Evolutionary conservation across 2,888 invertebrate genomes (phyloP).

Genomic region (Aromia moschata): DNA sequence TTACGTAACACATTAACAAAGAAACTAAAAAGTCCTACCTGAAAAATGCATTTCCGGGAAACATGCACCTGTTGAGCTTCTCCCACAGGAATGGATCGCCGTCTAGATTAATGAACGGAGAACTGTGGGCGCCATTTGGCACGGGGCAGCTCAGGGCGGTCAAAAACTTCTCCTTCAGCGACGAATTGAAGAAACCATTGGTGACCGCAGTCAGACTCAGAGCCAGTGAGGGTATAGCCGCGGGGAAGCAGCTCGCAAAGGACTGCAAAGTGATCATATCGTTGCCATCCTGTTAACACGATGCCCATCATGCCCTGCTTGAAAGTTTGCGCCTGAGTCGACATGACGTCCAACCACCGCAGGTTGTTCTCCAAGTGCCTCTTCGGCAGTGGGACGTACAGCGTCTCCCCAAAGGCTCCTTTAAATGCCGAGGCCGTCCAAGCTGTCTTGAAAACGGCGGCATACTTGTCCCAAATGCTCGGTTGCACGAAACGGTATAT

Average conservation of each 20-base stretch:
- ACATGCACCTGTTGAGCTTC: slow-evolving; percentile 70
- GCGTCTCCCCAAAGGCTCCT: slow-evolving; percentile 76
- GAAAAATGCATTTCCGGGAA: slow-evolving; percentile 70
- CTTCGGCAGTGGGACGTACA: slow-evolving; percentile 73
- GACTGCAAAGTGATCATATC: slow-evolving; percentile 79
- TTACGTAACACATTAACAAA: no score
- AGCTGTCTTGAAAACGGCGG: slow-evolving; percentile 72
- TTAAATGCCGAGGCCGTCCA: slow-evolving; percentile 83
- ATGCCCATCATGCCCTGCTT: slow-evolving; percentile 66
- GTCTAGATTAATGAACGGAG: slow-evolving; percentile 68
- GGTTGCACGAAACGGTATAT: slow-evolving; percentile 67
- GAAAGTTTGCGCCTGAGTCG: slow-evolving; percentile 67
- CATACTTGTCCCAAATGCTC: slow-evolving; percentile 73
- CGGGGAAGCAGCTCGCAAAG: slow-evolving; percentile 75
- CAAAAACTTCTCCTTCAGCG: slow-evolving; percentile 63
- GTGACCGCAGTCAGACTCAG: slow-evolving; percentile 69
- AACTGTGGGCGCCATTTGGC: slow-evolving; percentile 46
- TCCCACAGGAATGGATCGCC: slow-evolving; percentile 71
- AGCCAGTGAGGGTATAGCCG: slow-evolving; percentile 71
- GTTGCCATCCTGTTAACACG: slow-evolving; percentile 66
- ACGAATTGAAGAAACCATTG: slow-evolving; percentile 70
- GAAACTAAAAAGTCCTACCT: no score
- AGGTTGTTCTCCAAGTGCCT: slow-evolving; percentile 77
- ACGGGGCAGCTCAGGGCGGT: slow-evolving; percentile 68
- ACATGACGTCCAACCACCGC: slow-evolving; percentile 75